Base-by-base conservation (phyloP, 23 tunicate species). In the Pegea sp. region DNA sequence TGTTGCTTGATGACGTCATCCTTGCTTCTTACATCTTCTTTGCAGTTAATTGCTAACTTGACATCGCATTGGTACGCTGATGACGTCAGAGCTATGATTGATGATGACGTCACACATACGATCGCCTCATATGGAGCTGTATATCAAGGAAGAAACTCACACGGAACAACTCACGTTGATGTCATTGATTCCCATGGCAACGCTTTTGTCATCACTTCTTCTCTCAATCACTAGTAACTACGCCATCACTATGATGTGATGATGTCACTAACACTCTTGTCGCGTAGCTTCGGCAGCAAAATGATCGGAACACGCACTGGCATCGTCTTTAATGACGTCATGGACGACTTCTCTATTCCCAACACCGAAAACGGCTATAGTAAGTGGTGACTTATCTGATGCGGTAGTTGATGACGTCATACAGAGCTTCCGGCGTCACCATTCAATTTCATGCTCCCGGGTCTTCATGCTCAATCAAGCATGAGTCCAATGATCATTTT, bases 281-380 rank as follows among this genome's bases (percentile, higher is more conserved):
- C 22, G 6, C 56, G 31, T 30, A 80, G 93, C 34, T 89, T 89
- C 52, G 98, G 98, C 5, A 68, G 79, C 63, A 79, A 71, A 23
- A 72, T 76, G 5, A 66, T 81, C 22, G 98, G 98, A 1, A 27
- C 25, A 26, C 68, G 90, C 42, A 89, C 98, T 3, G 98, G 98
- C 13, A 89, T 89, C 48, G 66, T 72, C 31, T 89, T 89, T 71
- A 89, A 89, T 66, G 72, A 89, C 38, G 90, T 72, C 62, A 89
- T 89, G 98, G 90, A 89, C 43, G 98, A 89, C 52, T 89, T 89
- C 61, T 72, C 86, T 0, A 65, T 71, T 3, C 79, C 90, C 5
- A 79, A 79, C 42, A 66, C 77, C 59, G 69, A 78, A 11, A 89
- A 89, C 52, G 42, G 42, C 16, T 89, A 60, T 49, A 90, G 93